Base-by-base conservation (phyloP, 1,140 invertebrate genomes). In the Berghia stephanieae region DNA sequence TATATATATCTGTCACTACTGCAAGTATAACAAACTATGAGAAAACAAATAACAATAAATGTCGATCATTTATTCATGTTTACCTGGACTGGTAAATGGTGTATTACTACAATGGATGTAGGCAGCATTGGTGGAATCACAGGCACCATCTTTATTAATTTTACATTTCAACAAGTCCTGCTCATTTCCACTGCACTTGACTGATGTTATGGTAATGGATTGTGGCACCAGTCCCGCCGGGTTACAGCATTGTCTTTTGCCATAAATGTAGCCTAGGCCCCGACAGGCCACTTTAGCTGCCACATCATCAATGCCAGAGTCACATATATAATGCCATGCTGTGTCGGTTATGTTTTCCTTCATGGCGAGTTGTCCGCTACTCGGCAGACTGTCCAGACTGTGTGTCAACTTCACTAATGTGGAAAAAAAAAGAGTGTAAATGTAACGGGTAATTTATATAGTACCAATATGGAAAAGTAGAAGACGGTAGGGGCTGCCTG, bases 281-380 rank as follows among this genome's bases (percentile, higher is more conserved):
- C 89, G 91, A 83, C 94, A 95, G 8, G 93, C 90, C 0, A 95
- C 89, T 78, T 92, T 88, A 1, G 93, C 94, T 66, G 82, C 81
- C 18, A 38, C 69, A 67, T 84, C 82, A 72, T 79, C 81, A 43
- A 86, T 84, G 49, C 74, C 71, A n/a, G 76, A 46, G 55, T 83
- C 82, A 80, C 85, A 86, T 8, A 86, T 82, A 8, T 75, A 42
- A 13, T 77, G 49, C 83, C 83, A 86, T 0, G 3, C 16, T n/a
- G n/a, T n/a, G 31, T 24, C 46, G 34, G 60, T 78, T 3, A 40
- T 67, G 24, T 80, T 78, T 13, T 78, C 34, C 16, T 81, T 60
- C 2, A 84, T 36, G n/a, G 76, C 49, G n/a, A 75, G 70, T 4
- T 55, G 3, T 10, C 70, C 70, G 38, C 52, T 52, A n/a, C n/a